Base-by-base conservation (phyloP, 2,888 invertebrate genomes). In the Andrena hattorfiana region DNA sequence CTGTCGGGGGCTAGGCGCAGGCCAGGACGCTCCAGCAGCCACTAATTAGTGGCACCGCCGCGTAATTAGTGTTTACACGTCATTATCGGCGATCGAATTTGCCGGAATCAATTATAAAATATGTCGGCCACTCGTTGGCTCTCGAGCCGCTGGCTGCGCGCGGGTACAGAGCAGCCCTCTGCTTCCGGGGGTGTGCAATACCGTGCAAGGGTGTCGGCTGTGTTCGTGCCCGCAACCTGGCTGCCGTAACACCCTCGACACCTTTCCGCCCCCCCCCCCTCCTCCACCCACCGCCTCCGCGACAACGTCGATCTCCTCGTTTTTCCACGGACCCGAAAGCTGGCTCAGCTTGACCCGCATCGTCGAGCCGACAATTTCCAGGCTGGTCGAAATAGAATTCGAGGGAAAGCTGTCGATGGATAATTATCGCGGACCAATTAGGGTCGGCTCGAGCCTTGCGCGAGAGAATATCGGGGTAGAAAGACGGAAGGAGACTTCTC, bases 51-150 rank as follows among this genome's bases (percentile, higher is more conserved):
- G 92, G 90, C 87, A 85, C 88, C 88, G 81, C 88, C 80, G 85
- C 90, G 90, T 93, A 94, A 94, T 94, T 93, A 93, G 92, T 93
- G 93, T 91, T 93, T 92, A 85, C 86, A 86, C 85, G 86, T 86
- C 87, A 90, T 90, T 90, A 90, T 90, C 84, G 87, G 83, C 87
- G 90, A 91, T 90, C 87, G 89, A 90, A 87, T 89, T 89, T 83
- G 72, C 73, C 83, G 80, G 84, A 85, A 88, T 89, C 89, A 89
- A 88, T 89, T 89, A 90, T 89, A 89, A 84, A 89, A 88, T 89
- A 86, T 87, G 88, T 89, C 89, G 89, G 84, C 90, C 88, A 85
- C 81, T 85, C 89, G 82, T 87, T 77, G 79, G 59, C 75, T 60
- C 79, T 81, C 74, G 72, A 78, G 81, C 72, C 80, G 35, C 77